Evolutionary conservation across 2,888 invertebrate genomes (phyloP).

Genomic region (Diachrysia chrysitis): DNA sequence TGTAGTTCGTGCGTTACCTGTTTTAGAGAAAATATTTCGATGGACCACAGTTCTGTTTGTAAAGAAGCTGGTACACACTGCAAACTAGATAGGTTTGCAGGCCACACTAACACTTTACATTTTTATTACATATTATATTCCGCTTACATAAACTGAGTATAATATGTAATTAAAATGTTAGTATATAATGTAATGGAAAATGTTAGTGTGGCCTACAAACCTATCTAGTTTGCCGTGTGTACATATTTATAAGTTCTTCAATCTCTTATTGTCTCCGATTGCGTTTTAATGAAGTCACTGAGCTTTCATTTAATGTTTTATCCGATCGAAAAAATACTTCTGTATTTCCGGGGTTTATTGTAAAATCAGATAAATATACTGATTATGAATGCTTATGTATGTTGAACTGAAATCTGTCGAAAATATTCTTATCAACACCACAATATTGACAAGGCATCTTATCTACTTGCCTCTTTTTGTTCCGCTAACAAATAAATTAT

Average conservation of each 20-base stretch:
- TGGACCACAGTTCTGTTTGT: conserved; percentile 40
- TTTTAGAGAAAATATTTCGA: conserved; percentile 42
- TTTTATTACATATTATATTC: too few relatives aligned
- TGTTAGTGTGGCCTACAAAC: too few relatives aligned
- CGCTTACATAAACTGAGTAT: too few relatives aligned
- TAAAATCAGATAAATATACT: conserved; percentile 35
- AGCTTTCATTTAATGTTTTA: conserved; percentile 38
- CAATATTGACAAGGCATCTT: conserved; percentile 43
- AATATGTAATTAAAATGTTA: too few relatives aligned
- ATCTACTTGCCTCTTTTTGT: conserved; percentile 32
- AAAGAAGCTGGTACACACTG: conserved; percentile 20
- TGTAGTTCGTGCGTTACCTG: conserved; percentile 44
- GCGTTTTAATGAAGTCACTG: conserved; percentile 34
- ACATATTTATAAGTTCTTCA: conserved; percentile 30
- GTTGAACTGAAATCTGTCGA: conserved; percentile 40
- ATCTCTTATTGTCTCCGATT: conserved; percentile 25
- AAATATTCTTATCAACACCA: conserved; percentile 27
- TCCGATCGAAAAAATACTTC: conserved; percentile 27
- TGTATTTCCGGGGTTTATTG: conserved; percentile 24
- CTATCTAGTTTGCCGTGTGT: too few relatives aligned
- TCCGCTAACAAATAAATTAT: conserved; percentile 42
- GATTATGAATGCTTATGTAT: conserved; percentile 42
- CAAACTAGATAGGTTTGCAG: too few relatives aligned
- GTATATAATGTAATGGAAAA: too few relatives aligned
- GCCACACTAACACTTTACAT: too few relatives aligned